A percentile compares a stretch with the other conserved stretches of the same genome.
These are phyloP conservation scores for Artemia sinica DNA, from an alignment of 2,888 invertebrate species.

Conservation along the genomic window DNA sequence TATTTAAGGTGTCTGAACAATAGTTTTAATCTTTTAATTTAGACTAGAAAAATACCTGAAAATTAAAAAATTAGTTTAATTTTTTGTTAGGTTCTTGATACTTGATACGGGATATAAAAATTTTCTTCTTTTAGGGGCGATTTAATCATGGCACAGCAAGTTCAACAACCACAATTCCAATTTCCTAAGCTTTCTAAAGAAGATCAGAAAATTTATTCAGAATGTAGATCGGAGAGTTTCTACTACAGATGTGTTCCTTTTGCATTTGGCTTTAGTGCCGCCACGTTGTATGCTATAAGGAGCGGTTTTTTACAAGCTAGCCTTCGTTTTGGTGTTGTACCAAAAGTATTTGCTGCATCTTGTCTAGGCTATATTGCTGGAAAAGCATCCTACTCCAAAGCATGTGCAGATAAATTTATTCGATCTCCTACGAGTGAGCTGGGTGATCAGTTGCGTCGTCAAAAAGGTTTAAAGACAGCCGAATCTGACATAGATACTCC, in stretches of 20 bases:
- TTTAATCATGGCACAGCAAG: too few species aligned
- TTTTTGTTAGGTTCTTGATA: too few species aligned
- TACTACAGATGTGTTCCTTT: slow-evolving; percentile 52
- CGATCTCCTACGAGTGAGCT: slow-evolving; percentile 54
- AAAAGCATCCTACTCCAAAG: slow-evolving; percentile 58
- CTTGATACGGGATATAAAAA: too few species aligned
- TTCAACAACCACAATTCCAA: background rate
- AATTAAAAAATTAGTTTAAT: too few species aligned
- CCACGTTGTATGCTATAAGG: slow-evolving; percentile 46
- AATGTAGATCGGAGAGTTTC: slow-evolving; percentile 63
- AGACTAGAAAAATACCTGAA: too few species aligned
- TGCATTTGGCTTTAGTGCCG: slow-evolving; percentile 43
- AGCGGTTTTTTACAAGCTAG: slow-evolving; percentile 43
- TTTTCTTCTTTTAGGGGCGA: too few species aligned
- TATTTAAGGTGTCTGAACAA: too few species aligned
- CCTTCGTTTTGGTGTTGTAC: slow-evolving; percentile 47
- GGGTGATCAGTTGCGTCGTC: slow-evolving; percentile 43
- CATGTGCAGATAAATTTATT: slow-evolving; percentile 65
- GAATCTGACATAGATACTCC: background rate
- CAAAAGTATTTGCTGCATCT: slow-evolving; percentile 50
- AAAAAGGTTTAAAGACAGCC: background rate
- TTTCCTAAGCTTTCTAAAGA: slow-evolving; percentile 41
- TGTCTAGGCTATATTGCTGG: slow-evolving; percentile 58
- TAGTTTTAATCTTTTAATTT: too few species aligned
- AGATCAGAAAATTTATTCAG: slow-evolving; percentile 47